A percentile compares a stretch with the other conserved stretches of the same genome.
Conservation (phyloP, 2,888 invertebrate genomes). For the Panopea generosa region DNA sequence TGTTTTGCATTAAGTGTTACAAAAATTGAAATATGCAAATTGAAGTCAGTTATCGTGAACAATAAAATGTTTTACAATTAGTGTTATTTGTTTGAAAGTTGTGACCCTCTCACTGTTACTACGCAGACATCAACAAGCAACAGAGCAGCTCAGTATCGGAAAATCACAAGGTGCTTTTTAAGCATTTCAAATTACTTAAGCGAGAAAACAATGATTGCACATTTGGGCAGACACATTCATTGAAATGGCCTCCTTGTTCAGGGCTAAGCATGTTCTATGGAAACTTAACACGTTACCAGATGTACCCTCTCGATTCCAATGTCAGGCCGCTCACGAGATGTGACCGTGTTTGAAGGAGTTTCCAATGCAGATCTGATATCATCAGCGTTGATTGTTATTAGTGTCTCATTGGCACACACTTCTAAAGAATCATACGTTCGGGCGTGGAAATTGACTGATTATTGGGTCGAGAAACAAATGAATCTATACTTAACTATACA, state of each 20-base stretch:
- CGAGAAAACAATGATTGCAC: no score
- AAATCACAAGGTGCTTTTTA: no score
- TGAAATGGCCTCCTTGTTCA: background rate
- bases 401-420: background rate
- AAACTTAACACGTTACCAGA: background rate
- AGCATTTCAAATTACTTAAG: no score
- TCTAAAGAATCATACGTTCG: background rate
- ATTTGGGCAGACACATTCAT: no score
- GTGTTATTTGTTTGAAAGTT: no score
- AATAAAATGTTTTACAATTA: no score
- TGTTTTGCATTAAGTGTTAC: no score
- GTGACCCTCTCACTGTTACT: no score
- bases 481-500: background rate
- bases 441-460: background rate
- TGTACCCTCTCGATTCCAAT: constrained; percentile 19
- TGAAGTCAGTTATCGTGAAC: no score
- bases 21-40: no score
- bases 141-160: no score
- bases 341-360: constrained; percentile 24
- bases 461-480: background rate
- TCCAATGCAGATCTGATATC: background rate
- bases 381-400: background rate
- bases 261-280: background rate
- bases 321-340: constrained; percentile 37
- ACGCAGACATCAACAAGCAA: no score